These are phyloP conservation scores for Tinea trinotella DNA, from an alignment of 2,888 invertebrate genomes.

Conservation along the genomic window DNA sequence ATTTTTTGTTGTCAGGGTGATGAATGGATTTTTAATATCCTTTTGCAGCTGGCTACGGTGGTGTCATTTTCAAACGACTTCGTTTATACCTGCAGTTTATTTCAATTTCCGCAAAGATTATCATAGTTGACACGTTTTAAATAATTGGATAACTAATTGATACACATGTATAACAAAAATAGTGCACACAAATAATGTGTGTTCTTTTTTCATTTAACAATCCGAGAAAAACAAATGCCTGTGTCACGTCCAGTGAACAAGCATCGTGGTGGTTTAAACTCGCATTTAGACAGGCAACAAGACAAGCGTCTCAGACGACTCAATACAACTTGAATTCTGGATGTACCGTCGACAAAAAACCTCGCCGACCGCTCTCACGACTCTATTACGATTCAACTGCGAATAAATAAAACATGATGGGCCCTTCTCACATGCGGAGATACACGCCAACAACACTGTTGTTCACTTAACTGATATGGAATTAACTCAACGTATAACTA, in stretches of 20 bases:
- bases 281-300: constrained; percentile 52
- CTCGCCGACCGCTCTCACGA: constrained; percentile 64
- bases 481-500: neutral
- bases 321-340: constrained; percentile 43
- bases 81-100: neutral
- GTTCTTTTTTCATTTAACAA: neutral
- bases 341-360: constrained; percentile 62
- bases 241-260: constrained; percentile 8
- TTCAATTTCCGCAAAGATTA: no score
- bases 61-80: neutral
- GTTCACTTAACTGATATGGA: constrained; percentile 13
- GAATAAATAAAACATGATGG: constrained; percentile 72
- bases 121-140: no score
- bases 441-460: constrained; percentile 27
- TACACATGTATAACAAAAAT: no score
- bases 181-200: no score
- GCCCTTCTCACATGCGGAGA: constrained; percentile 63
- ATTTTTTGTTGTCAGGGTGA: constrained; percentile 58
- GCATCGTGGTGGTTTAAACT: constrained; percentile 14
- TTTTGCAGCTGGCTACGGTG: constrained; percentile 47
- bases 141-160: no score
- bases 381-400: constrained; percentile 67
- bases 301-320: constrained; percentile 69
- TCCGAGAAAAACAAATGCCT: constrained; percentile 8
- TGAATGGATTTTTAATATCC: constrained; percentile 68